phyloP scores from a whole-genome alignment of 2,113 vertebrate species.

The Orcinus orca region DNA sequence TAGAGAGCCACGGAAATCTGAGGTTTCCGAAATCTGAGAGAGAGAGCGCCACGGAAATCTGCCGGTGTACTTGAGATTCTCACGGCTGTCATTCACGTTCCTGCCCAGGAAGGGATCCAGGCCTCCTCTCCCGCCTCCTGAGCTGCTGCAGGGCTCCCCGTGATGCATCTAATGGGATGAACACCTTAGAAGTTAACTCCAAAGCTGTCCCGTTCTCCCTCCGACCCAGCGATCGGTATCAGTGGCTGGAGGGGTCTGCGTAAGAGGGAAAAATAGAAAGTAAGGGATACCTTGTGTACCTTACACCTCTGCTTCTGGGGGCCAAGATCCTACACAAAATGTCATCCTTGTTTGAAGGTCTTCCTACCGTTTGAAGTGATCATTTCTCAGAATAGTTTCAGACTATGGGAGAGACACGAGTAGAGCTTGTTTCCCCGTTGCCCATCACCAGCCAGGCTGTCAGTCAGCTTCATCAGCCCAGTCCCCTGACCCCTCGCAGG shows the following conservation, averaged over 20 bases:
- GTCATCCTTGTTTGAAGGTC: background rate
- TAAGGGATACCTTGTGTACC: too few relatives aligned
- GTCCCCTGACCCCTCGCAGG: background rate
- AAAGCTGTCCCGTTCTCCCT: background rate
- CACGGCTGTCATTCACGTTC: accelerated
- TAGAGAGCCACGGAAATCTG: too few relatives aligned
- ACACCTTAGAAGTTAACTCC: background rate
- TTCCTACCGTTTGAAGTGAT: background rate
- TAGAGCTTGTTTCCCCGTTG: accelerated
- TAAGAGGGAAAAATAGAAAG: background rate
- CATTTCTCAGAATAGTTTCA: too few relatives aligned
- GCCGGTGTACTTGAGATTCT: background rate
- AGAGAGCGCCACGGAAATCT: too few relatives aligned
- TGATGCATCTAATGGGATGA: background rate
- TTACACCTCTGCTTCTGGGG: background rate
- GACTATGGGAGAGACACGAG: background rate
- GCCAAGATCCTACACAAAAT: too few relatives aligned
- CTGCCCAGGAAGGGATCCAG: background rate
- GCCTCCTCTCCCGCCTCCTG: background rate
- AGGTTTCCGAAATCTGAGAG: too few relatives aligned
- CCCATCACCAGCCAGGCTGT: accelerated
- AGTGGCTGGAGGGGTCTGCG: background rate
- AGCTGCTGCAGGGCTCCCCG: accelerated
- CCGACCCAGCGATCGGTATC: accelerated
- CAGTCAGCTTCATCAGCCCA: background rate